A percentile compares a stretch with the other conserved stretches of the same genome.
phyloP scores from a whole-genome alignment of 2,888 invertebrate species.

The Deilephila porcellus region DNA sequence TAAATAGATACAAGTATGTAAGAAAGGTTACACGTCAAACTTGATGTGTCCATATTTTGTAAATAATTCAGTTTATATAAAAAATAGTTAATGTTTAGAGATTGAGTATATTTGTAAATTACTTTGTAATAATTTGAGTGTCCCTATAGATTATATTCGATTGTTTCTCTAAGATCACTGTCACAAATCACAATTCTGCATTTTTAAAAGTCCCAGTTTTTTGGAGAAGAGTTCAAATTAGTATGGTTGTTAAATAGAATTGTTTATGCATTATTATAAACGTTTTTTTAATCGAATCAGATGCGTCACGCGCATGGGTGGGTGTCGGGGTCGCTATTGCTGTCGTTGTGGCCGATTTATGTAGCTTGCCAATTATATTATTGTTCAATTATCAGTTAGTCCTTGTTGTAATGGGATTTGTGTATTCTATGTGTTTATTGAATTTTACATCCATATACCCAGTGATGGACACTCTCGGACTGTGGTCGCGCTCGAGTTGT shows the following conservation, averaged over 20 bases:
- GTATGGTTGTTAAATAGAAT: slow-evolving; percentile 64
- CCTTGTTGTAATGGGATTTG: neutral
- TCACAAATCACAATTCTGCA: slow-evolving; percentile 82
- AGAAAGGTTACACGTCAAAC: slow-evolving; percentile 69
- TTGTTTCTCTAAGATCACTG: slow-evolving; percentile 76
- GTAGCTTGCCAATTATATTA: slow-evolving; percentile 22
- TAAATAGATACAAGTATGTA: slow-evolving; percentile 80
- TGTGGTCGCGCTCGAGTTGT: neutral
- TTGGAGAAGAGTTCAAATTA: slow-evolving; percentile 69
- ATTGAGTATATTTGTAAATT: slow-evolving; percentile 82
- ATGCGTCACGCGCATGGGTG: slow-evolving; percentile 71
- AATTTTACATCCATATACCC: neutral
- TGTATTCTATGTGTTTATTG: slow-evolving; percentile 12
- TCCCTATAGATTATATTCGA: slow-evolving; percentile 74
- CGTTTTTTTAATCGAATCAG: slow-evolving; percentile 60
- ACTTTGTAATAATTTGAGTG: slow-evolving; percentile 78
- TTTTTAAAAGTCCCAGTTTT: slow-evolving; percentile 68
- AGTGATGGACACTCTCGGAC: slow-evolving; percentile 9
- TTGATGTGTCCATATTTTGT: slow-evolving; percentile 77
- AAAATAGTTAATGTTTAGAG: slow-evolving; percentile 74
- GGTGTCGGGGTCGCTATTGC: slow-evolving; percentile 52
- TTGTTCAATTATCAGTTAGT: slow-evolving; percentile 9
- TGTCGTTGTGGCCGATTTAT: slow-evolving; percentile 55
- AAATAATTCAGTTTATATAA: slow-evolving; percentile 80
- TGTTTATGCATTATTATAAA: slow-evolving; percentile 71